Conservation (phyloP, 2,888 invertebrate genomes). For the Sympetrum striolatum region DNA sequence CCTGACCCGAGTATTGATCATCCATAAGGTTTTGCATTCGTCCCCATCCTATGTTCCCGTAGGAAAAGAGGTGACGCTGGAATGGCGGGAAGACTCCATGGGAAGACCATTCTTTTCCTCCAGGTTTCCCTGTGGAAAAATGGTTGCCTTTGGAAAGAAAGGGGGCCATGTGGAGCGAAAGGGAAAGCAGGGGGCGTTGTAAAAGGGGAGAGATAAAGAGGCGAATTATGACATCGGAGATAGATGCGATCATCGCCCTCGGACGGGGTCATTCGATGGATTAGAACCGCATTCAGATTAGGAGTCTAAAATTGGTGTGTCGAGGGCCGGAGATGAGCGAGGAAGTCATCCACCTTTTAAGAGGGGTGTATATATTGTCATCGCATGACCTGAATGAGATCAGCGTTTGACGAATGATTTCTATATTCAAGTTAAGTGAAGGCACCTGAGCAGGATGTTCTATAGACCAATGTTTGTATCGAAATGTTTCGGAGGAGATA, state of each 20-base stretch:
- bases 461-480: no score
- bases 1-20: slow-evolving; percentile 36
- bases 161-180: not conserved
- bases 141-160: not conserved
- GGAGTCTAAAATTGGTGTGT: no score
- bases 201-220: not conserved
- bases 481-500: no score
- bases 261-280: no score
- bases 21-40: slow-evolving; percentile 33
- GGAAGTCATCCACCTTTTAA: no score
- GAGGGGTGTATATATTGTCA: no score
- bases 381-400: no score
- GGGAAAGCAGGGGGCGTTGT: not conserved
- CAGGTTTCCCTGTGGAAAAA: not conserved
- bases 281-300: no score
- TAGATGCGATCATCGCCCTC: not conserved
- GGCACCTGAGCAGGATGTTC: no score
- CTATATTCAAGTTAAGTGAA: no score
- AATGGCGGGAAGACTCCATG: not conserved
- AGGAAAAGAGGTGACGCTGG: not conserved
- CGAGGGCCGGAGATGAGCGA: no score
- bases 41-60: not conserved
- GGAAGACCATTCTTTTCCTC: not conserved
- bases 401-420: no score
- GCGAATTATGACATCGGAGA: not conserved